These are phyloP conservation scores for Leptopterna dolabrata DNA, from an alignment of 2,888 invertebrate genomes.

Conservation along the genomic window DNA sequence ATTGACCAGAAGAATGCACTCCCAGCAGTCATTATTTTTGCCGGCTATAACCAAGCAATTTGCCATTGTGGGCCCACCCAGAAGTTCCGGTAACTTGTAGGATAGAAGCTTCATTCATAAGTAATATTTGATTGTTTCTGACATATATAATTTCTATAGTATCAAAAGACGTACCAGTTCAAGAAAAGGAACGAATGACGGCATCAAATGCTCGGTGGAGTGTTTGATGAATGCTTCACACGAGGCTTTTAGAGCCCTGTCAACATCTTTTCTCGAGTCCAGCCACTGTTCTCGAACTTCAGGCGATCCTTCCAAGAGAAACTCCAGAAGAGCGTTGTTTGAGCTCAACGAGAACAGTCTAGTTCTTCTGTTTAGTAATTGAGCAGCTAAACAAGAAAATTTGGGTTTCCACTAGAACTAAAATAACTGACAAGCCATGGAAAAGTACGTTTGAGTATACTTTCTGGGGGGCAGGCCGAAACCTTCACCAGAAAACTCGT, in stretches of 20 bases:
- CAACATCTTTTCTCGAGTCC: conserved; percentile 96
- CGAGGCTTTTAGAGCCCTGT: conserved; percentile 87
- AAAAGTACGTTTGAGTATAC: too few relatives aligned
- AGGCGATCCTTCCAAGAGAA: conserved; percentile 91
- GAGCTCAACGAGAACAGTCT: conserved; percentile 87
- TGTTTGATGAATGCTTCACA: conserved; percentile 90
- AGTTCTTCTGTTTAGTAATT: conserved; percentile 75
- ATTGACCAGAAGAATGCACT: too few relatives aligned
- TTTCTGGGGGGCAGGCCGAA: too few relatives aligned
- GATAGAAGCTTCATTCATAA: too few relatives aligned
- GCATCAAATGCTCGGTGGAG: conserved; percentile 79
- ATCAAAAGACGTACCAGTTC: conserved; percentile 74
- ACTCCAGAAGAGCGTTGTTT: conserved; percentile 93
- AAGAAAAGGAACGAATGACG: conserved; percentile 79
- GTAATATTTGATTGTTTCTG: too few relatives aligned
- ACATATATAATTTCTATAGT: too few relatives aligned
- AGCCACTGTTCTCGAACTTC: conserved; percentile 83
- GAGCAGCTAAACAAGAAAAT: conserved; percentile 67
- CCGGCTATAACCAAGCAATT: too few relatives aligned
- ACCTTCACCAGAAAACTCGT: too few relatives aligned
- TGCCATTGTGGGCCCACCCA: too few relatives aligned
- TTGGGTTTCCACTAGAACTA: not conserved
- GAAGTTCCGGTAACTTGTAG: too few relatives aligned
- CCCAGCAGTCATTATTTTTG: too few relatives aligned
- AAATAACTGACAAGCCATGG: too few relatives aligned